phyloP scores from a whole-genome alignment of 2,797 vertebrate genomes.

The Anomalospiza imberbis region DNA sequence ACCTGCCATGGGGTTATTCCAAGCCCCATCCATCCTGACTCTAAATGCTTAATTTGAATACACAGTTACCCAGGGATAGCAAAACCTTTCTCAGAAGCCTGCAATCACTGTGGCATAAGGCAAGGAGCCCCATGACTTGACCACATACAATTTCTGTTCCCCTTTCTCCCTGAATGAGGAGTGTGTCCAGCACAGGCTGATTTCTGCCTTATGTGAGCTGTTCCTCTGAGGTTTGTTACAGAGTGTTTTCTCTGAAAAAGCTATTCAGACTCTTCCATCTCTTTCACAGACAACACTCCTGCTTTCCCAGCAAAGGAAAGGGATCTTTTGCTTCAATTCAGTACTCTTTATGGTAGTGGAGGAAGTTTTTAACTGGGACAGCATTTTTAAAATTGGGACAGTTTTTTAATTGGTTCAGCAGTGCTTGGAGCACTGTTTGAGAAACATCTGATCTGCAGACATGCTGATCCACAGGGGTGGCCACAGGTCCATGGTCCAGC shows the following conservation, averaged over 20 bases:
- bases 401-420: background rate
- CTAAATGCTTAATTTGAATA: background rate
- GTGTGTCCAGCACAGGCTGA: accelerated
- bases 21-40: background rate
- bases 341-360: accelerated
- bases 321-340: background rate
- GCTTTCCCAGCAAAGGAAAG: background rate
- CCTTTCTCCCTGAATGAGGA: background rate
- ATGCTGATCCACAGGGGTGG: accelerated
- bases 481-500: background rate
- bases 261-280: background rate
- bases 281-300: accelerated
- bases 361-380: background rate
- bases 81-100: background rate
- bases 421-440: background rate
- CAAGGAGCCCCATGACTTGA: background rate
- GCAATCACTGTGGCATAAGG: background rate
- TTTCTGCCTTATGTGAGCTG: background rate
- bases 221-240: background rate
- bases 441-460: background rate
- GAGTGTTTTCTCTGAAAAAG: background rate
- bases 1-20: background rate
- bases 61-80: background rate
- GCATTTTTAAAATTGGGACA: background rate
- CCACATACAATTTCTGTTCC: accelerated